Conservation (phyloP, 2,888 invertebrate species). For the Drosophila lacicola region DNA sequence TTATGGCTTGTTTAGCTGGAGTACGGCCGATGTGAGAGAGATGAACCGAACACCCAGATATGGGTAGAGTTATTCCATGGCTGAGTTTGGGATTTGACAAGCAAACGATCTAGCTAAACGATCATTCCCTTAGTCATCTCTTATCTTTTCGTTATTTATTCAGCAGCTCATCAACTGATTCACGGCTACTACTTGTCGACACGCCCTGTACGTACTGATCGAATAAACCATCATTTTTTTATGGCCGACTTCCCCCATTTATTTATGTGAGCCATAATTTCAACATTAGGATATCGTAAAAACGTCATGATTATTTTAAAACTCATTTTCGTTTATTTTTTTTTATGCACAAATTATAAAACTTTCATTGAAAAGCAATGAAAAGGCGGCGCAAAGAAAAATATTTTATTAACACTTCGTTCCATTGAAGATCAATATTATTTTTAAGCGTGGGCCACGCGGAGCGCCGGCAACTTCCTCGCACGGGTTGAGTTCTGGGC, state of each 20-base stretch:
- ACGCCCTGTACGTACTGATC: constrained; percentile 24
- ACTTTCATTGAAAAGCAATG: constrained; percentile 58
- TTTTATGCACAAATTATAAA: constrained; percentile 64
- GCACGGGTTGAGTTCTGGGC: constrained; percentile 40
- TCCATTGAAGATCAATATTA: constrained; percentile 79
- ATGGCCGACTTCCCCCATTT: constrained; percentile 43
- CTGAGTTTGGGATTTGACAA: not conserved
- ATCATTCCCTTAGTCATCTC: constrained; percentile 7
- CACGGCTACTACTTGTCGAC: constrained; percentile 38
- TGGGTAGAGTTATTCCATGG: constrained; percentile 6
- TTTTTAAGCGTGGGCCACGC: constrained; percentile 64
- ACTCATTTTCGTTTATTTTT: constrained; percentile 51
- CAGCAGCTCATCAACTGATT: constrained; percentile 17
- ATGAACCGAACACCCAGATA: constrained; percentile 26
- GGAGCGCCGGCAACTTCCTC: constrained; percentile 61
- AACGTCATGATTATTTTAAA: constrained; percentile 74
- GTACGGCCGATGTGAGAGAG: constrained; percentile 27
- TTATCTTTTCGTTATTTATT: constrained; percentile 9
- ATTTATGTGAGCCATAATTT: constrained; percentile 71
- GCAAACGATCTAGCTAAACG: constrained; percentile 11
- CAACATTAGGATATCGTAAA: constrained; percentile 73
- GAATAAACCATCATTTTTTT: constrained; percentile 66
- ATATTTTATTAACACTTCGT: constrained; percentile 78
- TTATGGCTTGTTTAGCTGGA: constrained; percentile 70
- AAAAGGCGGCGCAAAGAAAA: constrained; percentile 49